Evolutionary conservation across 23 tunicate species (phyloP).

Genomic region (Phallusia fumigata): DNA sequence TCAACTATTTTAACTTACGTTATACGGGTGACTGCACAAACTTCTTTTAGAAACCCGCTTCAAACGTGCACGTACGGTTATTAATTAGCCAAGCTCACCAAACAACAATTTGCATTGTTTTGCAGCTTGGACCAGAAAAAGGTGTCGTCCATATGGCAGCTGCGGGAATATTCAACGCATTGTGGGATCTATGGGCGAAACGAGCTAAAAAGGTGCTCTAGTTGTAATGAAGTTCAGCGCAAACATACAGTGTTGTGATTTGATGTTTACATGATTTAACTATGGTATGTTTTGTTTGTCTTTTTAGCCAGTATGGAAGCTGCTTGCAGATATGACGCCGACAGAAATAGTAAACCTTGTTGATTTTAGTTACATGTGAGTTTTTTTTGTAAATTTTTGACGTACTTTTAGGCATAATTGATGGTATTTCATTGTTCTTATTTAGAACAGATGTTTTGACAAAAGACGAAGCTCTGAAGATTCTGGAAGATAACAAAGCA

Average conservation of each 20-base stretch:
- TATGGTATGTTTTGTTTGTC: not conserved
- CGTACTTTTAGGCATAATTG: no score
- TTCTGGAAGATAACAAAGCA: slow-evolving; percentile 59
- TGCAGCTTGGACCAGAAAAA: slow-evolving; percentile 98
- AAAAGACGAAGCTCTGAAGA: slow-evolving; percentile 70
- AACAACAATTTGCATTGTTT: not conserved
- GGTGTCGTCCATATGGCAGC: slow-evolving; percentile 97
- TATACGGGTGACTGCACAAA: no score
- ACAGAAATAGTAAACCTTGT: slow-evolving; percentile 73
- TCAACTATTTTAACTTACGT: no score
- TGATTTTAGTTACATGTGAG: slow-evolving; percentile 96
- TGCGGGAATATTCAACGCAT: slow-evolving; percentile 87
- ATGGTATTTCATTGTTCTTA: no score
- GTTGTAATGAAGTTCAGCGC: no score
- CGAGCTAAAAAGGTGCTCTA: slow-evolving; percentile 57
- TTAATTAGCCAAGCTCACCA: no score
- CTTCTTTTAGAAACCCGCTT: no score
- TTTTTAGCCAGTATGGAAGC: slow-evolving; percentile 89
- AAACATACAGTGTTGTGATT: no score
- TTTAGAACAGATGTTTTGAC: slow-evolving; percentile 76
- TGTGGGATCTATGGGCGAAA: slow-evolving; percentile 98
- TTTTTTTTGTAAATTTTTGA: no score
- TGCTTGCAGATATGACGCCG: slow-evolving; percentile 96
- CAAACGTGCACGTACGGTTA: no score
- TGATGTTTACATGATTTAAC: not conserved